Percentiles rank a stretch among this genome's conserved stretches.
Evolutionary conservation across 2,113 vertebrate species (phyloP).

Genomic region (Rhabdornis inornatus): DNA sequence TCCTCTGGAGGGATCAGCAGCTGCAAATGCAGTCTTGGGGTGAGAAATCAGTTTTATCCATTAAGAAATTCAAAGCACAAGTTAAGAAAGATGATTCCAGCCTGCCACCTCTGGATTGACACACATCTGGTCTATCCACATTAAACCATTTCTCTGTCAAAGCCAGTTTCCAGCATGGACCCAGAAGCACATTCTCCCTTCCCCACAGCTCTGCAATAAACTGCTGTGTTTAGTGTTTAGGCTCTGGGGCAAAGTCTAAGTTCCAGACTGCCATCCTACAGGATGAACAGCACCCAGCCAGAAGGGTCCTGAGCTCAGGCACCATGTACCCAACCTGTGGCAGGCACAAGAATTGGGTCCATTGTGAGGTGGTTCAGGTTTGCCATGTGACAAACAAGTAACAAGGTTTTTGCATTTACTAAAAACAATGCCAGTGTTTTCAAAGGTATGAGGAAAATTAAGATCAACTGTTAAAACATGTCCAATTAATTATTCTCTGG

Average conservation of each 20-base stretch:
- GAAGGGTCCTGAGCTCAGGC: background rate
- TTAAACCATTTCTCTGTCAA: background rate
- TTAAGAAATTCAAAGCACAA: background rate
- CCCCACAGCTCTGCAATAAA: background rate
- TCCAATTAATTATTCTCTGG: background rate
- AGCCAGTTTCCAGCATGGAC: background rate
- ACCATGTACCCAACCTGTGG: fast-evolving
- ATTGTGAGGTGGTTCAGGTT: background rate
- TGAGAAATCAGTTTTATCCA: background rate
- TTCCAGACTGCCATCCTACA: background rate
- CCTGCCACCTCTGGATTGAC: background rate
- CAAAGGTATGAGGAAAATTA: background rate
- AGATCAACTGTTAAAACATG: background rate
- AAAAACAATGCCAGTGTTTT: background rate
- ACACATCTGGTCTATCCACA: background rate
- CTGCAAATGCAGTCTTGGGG: background rate
- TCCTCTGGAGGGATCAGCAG: background rate
- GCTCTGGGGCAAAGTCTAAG: background rate
- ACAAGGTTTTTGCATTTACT: background rate
- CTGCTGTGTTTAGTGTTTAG: background rate
- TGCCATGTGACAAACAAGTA: background rate
- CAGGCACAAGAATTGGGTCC: background rate
- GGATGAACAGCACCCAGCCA: background rate
- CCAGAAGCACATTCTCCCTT: background rate
- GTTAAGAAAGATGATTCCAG: background rate